Evolutionary conservation across 1,140 invertebrate species (phyloP).

Genomic region (Oedothorax gibbosus): DNA sequence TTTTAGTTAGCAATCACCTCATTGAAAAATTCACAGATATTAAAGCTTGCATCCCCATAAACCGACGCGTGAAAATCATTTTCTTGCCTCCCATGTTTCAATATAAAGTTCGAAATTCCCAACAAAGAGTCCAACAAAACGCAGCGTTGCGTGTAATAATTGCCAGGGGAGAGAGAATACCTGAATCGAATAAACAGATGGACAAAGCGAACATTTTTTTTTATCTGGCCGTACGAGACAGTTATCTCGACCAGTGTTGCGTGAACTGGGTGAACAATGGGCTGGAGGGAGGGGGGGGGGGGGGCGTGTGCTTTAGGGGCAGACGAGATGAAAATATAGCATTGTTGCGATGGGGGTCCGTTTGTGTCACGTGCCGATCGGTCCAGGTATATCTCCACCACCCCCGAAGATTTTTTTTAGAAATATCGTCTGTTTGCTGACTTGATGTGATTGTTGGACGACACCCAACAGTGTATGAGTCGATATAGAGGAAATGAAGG

Average conservation of each 20-base stretch:
- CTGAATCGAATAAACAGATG: conserved; percentile 14
- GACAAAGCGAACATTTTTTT: conserved; percentile 17
- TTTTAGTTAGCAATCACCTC: no score
- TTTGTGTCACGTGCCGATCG: conserved; percentile 16
- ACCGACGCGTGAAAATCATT: background rate
- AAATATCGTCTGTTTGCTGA: no score
- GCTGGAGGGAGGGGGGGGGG: background rate
- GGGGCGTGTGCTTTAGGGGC: conserved; percentile 7
- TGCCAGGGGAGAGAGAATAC: background rate
- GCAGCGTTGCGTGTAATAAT: conserved; percentile 7
- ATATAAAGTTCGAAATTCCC: no score
- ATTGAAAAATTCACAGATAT: no score
- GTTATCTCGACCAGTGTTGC: conserved; percentile 14
- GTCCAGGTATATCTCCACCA: no score
- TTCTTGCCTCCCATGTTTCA: background rate
- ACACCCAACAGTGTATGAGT: no score
- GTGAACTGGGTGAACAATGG: conserved; percentile 10
- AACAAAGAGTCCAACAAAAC: conserved; percentile 2
- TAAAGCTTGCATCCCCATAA: background rate
- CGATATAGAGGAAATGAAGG: no score
- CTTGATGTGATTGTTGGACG: no score
- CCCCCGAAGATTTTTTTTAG: no score
- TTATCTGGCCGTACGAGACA: background rate
- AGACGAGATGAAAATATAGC: background rate
- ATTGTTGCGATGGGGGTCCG: background rate